These are phyloP conservation scores for Heliothis peltigera DNA, from an alignment of 2,888 invertebrate genomes.

Conservation along the genomic window DNA sequence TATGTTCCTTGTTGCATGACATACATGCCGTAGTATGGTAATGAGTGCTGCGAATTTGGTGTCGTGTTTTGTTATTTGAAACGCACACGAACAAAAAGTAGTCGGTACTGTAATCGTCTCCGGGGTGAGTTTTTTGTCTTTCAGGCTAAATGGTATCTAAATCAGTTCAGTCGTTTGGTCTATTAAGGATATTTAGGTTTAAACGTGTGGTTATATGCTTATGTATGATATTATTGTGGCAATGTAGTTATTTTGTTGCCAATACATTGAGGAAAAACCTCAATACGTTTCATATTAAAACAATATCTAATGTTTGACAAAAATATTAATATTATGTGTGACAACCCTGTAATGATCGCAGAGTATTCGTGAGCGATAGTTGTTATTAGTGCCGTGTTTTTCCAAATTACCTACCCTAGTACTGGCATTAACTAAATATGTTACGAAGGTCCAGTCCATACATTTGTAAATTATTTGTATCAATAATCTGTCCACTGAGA, in stretches of 20 bases:
- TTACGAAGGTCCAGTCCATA: constrained; percentile 12
- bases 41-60: not conserved
- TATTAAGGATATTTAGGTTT: too few relatives aligned
- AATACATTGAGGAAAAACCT: too few relatives aligned
- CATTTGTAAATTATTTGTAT: not conserved
- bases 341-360: constrained; percentile 42
- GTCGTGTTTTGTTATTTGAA: not conserved
- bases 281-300: not conserved
- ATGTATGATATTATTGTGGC: too few relatives aligned
- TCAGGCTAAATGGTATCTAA: too few relatives aligned
- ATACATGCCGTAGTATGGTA: constrained; percentile 34
- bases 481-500: not conserved
- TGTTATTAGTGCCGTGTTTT: constrained; percentile 55
- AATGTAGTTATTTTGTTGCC: too few relatives aligned
- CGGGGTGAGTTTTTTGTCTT: too few relatives aligned
- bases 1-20: constrained; percentile 23
- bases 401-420: constrained; percentile 45
- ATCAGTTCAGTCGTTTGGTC: too few relatives aligned
- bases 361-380: constrained; percentile 57
- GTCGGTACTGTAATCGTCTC: too few relatives aligned
- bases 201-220: too few relatives aligned
- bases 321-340: constrained; percentile 1
- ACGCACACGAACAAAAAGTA: not conserved
- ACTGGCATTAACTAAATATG: constrained; percentile 13
- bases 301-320: not conserved